Percentiles rank a stretch among this genome's conserved stretches.
These are phyloP conservation scores for Ferrisia virgata DNA, from an alignment of 2,888 invertebrate genomes.

Conservation along the genomic window DNA sequence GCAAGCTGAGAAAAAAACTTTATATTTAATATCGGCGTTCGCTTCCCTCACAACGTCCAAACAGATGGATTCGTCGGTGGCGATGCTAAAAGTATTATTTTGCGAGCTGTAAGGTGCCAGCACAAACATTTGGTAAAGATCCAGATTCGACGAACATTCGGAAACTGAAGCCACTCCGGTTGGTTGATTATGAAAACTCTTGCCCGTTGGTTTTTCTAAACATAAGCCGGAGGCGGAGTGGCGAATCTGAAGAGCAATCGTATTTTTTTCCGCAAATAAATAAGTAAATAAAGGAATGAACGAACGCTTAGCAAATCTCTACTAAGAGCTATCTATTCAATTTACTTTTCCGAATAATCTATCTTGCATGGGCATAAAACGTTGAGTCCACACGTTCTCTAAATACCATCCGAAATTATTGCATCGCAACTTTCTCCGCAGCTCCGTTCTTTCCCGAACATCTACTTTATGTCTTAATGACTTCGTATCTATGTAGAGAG, in stretches of 20 bases:
- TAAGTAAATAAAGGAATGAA: too few relatives aligned
- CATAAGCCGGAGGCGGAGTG: conserved; percentile 60
- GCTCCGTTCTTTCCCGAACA: conserved; percentile 61
- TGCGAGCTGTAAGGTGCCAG: conserved; percentile 53
- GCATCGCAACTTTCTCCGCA: conserved; percentile 55
- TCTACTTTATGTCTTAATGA: conserved; percentile 62
- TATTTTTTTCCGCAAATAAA: too few relatives aligned
- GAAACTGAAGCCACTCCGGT: conserved; percentile 69
- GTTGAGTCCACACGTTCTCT: conserved; percentile 91
- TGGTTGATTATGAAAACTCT: conserved; percentile 63
- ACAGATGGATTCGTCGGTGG: conserved; percentile 86
- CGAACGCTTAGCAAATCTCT: too few relatives aligned
- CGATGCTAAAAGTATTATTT: conserved; percentile 57
- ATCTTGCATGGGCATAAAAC: conserved; percentile 86
- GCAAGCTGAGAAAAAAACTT: conserved; percentile 71
- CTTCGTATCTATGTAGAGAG: conserved; percentile 57
- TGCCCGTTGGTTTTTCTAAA: conserved; percentile 63
- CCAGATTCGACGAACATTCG: conserved; percentile 58
- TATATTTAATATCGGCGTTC: conserved; percentile 57
- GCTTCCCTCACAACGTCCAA: conserved; percentile 66
- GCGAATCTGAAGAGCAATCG: conserved; percentile 55
- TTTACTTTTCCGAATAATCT: conserved; percentile 86
- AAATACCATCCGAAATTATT: conserved; percentile 83
- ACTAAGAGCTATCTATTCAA: too few relatives aligned
- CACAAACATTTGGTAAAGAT: conserved; percentile 67